phyloP scores from a whole-genome alignment of 2,797 vertebrate species.

The Anolis apletophallus region DNA sequence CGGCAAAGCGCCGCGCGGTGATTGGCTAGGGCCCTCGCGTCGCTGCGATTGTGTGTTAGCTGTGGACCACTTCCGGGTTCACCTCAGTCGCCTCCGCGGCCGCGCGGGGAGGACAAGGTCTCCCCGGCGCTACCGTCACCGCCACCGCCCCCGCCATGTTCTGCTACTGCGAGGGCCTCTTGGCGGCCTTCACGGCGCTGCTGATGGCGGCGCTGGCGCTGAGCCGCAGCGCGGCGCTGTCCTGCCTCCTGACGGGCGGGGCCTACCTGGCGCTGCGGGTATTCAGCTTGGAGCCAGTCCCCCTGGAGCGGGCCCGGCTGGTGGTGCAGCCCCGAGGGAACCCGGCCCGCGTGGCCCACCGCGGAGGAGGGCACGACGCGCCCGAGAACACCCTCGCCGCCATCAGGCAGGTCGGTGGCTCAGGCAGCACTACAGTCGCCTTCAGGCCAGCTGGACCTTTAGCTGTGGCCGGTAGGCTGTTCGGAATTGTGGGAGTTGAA shows the following conservation, averaged over 20 bases:
- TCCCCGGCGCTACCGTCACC: rapidly evolving
- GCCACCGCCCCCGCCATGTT: constrained; percentile 74
- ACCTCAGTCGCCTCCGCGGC: too few species aligned
- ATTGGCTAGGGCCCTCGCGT: constrained; percentile 26
- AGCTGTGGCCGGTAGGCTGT: too few species aligned
- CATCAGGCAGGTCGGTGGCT: constrained; percentile 85
- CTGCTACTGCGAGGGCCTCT: constrained; percentile 80
- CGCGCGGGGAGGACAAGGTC: rapidly evolving
- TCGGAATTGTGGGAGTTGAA: too few species aligned
- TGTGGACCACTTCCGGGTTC: too few species aligned
- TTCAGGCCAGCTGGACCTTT: too few species aligned
- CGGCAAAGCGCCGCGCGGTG: not conserved
- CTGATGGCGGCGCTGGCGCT: constrained; percentile 79
- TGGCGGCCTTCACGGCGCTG: constrained; percentile 77
- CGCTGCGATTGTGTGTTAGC: too few species aligned
- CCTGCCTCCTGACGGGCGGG: constrained; percentile 77
- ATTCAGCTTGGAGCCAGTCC: constrained; percentile 85
- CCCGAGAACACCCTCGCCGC: constrained; percentile 95
- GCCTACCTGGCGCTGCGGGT: constrained; percentile 83
- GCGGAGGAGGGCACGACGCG: constrained; percentile 91
- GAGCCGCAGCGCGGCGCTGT: constrained; percentile 84
- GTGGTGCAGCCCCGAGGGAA: constrained; percentile 81
- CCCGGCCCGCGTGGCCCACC: constrained; percentile 86
- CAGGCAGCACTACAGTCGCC: too few species aligned
- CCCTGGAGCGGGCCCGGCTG: constrained; percentile 76